Evolutionary conservation across 1,140 invertebrate genomes (phyloP), one percentile per base, ranked within the genome.

Genomic region (Mizuhopecten yessoensis): DNA sequence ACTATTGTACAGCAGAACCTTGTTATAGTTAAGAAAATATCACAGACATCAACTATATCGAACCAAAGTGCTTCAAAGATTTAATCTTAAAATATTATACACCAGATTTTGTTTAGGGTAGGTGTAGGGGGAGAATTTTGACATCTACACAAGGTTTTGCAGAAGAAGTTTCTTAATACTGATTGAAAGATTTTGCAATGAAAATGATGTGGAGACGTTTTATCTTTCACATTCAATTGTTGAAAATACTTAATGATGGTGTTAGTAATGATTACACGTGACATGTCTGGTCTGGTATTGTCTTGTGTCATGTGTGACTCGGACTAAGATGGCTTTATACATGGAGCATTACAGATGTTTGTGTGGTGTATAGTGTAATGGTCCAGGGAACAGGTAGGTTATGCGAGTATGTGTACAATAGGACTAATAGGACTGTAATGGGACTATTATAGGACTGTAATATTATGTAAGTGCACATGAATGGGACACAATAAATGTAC

Each of bases 401-500:
- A 45, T 45, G 42, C 17, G 42, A 45, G n/a, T 75, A 29, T 75
- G 57, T 75, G 57, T 75, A 75, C 57, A 29, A 75, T 75, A 29
- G 57, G n/a, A 75, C 5, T n/a, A 75, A 57, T 23, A n/a, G n/a
- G n/a, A n/a, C n/a, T n/a, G n/a, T n/a, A n/a, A n/a, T n/a, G n/a
- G n/a, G n/a, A n/a, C n/a, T n/a, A n/a, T n/a, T n/a, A n/a, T n/a
- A n/a, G n/a, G n/a, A n/a, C n/a, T n/a, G n/a, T n/a, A n/a, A n/a
- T n/a, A 57, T 7, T 39, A 39, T 39, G 45, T 75, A 75, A 75
- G n/a, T 75, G 57, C 29, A 45, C 17, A 7, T 75, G 57, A 13
- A 75, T 29, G 57, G 57, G 57, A n/a, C 57, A 75, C 57, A 75
- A 75, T 75, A 75, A 75, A 75, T 75, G 57, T 75, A 75, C 57